Evolutionary conservation across 2,797 vertebrate genomes (phyloP), one percentile per base, ranked within the genome.

Genomic region (Naso thynnoides): DNA sequence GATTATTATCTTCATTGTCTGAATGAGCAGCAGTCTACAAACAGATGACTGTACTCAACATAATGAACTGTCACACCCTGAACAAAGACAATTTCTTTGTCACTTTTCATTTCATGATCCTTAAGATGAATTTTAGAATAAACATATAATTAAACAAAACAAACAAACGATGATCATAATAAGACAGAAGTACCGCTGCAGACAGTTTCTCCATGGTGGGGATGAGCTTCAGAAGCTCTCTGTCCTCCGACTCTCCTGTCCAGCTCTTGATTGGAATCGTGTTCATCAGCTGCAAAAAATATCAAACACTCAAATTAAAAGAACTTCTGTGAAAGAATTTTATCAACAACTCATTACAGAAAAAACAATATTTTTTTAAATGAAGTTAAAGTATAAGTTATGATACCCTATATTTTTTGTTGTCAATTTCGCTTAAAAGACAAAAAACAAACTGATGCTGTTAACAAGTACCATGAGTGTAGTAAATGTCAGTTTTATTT

Each of bases 201-300:
- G 93, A 74, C 36, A 97, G 90, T 70, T 82, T 93, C 56, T 92
- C 93, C 86, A 96, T 90, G 84, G 91, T 92, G 0, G 94, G 94
- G 57, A 92, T 4, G 42, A 97, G 92, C 21, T 65, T 91, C 60
- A 92, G 94, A 5, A 97, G 93, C 26, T 96, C 96, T 45, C 86
- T 31, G 19, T 97, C 96, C 4, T 67, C 60, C 0, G 70, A 26
- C 59, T 92, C 90, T 1, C 95, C 95, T 2, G 70, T 66, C 96
- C 95, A 96, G 73, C 89, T 93, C 9, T 86, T 94, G 56, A 96
- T 92, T 0, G 77, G 91, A 79, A 96, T 87, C 8, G 94, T 94
- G 82, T 97, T 96, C 88, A 94, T 91, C 78, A 94, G 77, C 95
- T 97, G 79, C 9, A 69, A 79, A 75, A n/a, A 74, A 50, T 7